These are phyloP conservation scores for Archivesica marissinica DNA, from an alignment of 1,140 invertebrate species.

Conservation along the genomic window DNA sequence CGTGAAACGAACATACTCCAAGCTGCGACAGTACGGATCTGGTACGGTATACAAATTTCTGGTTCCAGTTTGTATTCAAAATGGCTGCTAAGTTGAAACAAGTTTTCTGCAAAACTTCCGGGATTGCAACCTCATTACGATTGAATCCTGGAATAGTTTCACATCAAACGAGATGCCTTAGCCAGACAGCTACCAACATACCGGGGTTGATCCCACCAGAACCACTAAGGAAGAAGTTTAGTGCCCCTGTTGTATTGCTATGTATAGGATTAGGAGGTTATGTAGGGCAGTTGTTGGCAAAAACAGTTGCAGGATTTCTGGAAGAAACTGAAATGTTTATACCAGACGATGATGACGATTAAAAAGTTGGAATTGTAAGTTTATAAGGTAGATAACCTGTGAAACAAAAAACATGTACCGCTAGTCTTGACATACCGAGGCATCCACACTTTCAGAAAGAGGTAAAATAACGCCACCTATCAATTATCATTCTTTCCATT, in stretches of 20 bases:
- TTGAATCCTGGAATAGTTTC: neutral
- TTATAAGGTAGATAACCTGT: too few species aligned
- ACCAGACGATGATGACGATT: constrained; percentile 62
- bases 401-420: too few species aligned
- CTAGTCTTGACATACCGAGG: too few species aligned
- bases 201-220: constrained; percentile 32
- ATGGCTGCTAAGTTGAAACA: constrained; percentile 43
- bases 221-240: constrained; percentile 34
- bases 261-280: constrained; percentile 22
- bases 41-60: too few species aligned
- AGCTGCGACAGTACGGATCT: too few species aligned
- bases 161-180: neutral
- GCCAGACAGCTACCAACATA: neutral
- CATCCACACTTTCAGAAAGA: too few species aligned
- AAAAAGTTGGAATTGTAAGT: too few species aligned
- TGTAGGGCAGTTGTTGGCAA: constrained; percentile 45
- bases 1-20: too few species aligned
- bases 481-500: too few species aligned
- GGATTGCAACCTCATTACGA: neutral
- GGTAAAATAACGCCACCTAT: too few species aligned
- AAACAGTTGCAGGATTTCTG: constrained; percentile 43
- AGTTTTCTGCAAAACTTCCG: constrained; percentile 8
- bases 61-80: too few species aligned
- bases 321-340: constrained; percentile 62
- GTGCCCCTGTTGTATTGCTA: constrained; percentile 6